Evolutionary conservation across 2,797 vertebrate species (phyloP), one percentile per base, ranked within the genome.

Genomic region (Catamblyrhynchus diadema): DNA sequence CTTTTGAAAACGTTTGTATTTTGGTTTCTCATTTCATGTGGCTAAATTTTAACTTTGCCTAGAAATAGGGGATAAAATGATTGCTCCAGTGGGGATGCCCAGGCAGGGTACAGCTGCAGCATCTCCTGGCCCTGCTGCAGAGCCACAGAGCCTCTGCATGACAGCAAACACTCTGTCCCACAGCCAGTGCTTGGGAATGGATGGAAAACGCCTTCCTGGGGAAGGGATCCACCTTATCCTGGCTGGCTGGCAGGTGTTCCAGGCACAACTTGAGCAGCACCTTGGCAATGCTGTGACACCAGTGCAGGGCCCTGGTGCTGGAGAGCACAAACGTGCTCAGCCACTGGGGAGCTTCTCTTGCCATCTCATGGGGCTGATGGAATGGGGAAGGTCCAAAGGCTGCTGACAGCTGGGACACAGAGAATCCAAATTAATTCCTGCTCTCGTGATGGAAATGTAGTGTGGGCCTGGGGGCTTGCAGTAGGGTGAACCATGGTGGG

Each of bases 241-340:
- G 28, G 24, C 23, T 2, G 1, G 21, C 74, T 85, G 74, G 62
- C 22, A 54, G 27, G 19, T 3, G 0, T 53, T 56, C 54, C 35
- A 56, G 71, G 75, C n/a, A 33, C 13, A 5, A 1, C 37, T 41
- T 66, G 59, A 61, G 74, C 71, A 90, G 67, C 67, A 45, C 35
- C 71, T 45, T 6, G 0, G 50, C 12, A 1, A 25, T 24, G 88
- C 81, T 2, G 1, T 66, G 37, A 21, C 15, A 6, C 7, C 1
- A 2, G 48, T 12, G 59, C 67, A 67, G 86, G 67, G 62, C 53
- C 66, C 54, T 22, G 57, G 22, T 6, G 6, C 57, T 77, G 71
- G 39, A 60, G 44, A 44, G 56, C 50, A 75, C 37, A 51, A 74
- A 42, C 0, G 0, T 30, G 8, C 23, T 14, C 8, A 2, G 59